Evolutionary conservation across 2,113 vertebrate species (phyloP).

Genomic region (Marcusenius ussheri): DNA sequence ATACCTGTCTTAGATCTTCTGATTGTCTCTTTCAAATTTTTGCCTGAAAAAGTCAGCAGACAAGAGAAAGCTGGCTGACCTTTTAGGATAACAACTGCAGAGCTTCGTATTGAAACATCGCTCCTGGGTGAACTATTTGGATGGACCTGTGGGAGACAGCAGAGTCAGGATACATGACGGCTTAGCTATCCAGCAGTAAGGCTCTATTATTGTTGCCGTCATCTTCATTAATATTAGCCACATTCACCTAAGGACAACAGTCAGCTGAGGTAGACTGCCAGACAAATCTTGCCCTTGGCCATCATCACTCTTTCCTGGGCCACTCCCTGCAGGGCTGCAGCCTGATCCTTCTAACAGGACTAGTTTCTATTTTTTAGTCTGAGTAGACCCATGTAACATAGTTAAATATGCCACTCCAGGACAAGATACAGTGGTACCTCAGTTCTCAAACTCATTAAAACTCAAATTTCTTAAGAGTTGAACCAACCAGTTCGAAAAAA

Average conservation of each 20-base stretch:
- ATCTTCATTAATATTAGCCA: no score
- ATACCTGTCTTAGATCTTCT: not conserved
- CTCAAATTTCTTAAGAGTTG: no score
- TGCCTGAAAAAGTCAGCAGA: not conserved
- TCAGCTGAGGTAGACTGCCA: slow-evolving; percentile 15
- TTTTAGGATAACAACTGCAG: slow-evolving; percentile 51
- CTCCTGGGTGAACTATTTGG: slow-evolving; percentile 48
- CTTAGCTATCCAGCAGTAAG: slow-evolving; percentile 51
- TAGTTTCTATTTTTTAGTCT: slow-evolving; percentile 57
- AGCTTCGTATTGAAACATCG: slow-evolving; percentile 56
- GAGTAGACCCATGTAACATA: not conserved
- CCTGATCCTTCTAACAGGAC: slow-evolving; percentile 59
- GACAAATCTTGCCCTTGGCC: no score
- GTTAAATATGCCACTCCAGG: not conserved
- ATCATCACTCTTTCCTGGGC: not conserved
- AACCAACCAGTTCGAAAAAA: no score
- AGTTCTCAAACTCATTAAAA: no score
- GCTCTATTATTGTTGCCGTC: slow-evolving; percentile 35
- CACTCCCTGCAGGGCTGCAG: slow-evolving; percentile 20
- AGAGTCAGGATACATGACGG: slow-evolving; percentile 66
- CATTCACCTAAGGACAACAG: slow-evolving; percentile 17
- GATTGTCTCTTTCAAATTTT: not conserved
- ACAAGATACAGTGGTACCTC: no score
- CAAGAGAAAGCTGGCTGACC: slow-evolving; percentile 41
- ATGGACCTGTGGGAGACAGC: slow-evolving; percentile 40